Percentiles rank a stretch among this genome's conserved stretches.
phyloP scores from a whole-genome alignment of 2,113 vertebrate species.

The Lota lota region DNA sequence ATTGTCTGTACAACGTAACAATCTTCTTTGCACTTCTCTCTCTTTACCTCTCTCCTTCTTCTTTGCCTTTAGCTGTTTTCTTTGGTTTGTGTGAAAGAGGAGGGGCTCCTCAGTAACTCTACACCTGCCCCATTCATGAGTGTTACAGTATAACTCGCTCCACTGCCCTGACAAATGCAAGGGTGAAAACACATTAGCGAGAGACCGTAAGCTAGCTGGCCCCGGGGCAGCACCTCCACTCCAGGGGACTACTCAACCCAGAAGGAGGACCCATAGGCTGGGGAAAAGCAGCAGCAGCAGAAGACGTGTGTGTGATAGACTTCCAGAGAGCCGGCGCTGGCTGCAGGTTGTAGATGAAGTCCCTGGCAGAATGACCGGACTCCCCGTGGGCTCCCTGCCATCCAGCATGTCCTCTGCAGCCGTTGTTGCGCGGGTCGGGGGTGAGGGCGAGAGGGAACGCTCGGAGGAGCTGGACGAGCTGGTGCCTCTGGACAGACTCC shows the following conservation, averaged over 20 bases:
- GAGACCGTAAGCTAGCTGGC: slow-evolving; percentile 36
- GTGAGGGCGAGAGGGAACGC: slow-evolving; percentile 72
- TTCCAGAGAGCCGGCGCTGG: slow-evolving; percentile 21
- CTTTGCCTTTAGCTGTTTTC: slow-evolving; percentile 43
- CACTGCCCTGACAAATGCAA: slow-evolving; percentile 79
- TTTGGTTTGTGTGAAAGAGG: slow-evolving; percentile 59
- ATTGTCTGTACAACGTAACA: too few relatives aligned
- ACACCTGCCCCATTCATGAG: slow-evolving; percentile 84
- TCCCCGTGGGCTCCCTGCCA: slow-evolving; percentile 44
- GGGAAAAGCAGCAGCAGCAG: slow-evolving; percentile 11
- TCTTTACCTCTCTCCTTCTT: slow-evolving; percentile 38
- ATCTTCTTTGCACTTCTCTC: slow-evolving; percentile 19
- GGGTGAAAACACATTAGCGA: slow-evolving; percentile 66
- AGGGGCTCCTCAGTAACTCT: slow-evolving; percentile 81
- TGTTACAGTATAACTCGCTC: slow-evolving; percentile 73
- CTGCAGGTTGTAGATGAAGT: slow-evolving; percentile 22
- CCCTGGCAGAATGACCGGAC: slow-evolving; percentile 54
- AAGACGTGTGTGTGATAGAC: slow-evolving; percentile 21
- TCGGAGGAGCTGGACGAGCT: slow-evolving; percentile 65
- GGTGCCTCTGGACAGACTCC: slow-evolving; percentile 49
- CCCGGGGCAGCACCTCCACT: slow-evolving; percentile 19
- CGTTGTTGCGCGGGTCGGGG: slow-evolving; percentile 64
- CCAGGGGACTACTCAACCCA: slow-evolving; percentile 14
- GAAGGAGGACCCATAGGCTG: slow-evolving; percentile 10
- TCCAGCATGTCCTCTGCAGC: slow-evolving; percentile 81